phyloP scores from a whole-genome alignment of 2,113 vertebrate genomes.

The Pteruthius melanotis region DNA sequence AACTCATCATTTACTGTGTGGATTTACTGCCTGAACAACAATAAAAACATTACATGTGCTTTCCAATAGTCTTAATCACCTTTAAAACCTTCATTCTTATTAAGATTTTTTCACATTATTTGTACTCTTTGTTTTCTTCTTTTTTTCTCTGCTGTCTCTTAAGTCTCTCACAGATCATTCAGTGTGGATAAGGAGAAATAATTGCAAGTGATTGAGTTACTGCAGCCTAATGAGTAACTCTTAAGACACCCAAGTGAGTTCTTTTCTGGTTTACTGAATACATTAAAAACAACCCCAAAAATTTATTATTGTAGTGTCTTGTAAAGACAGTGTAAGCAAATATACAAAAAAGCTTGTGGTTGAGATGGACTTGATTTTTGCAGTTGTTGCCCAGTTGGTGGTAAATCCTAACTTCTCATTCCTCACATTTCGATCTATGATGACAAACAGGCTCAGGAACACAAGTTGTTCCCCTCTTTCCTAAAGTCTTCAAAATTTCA shows the following conservation, averaged over 20 bases:
- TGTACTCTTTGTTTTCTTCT: neutral
- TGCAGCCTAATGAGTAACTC: neutral
- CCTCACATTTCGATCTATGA: neutral
- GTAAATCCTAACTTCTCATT: neutral
- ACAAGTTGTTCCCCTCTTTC: neutral
- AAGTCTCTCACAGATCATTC: neutral
- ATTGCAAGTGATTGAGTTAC: neutral
- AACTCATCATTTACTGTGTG: neutral
- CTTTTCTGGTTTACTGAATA: neutral
- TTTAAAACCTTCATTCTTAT: neutral
- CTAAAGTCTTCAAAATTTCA: neutral
- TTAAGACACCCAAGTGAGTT: neutral
- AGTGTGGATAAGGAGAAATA: neutral
- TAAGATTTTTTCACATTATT: neutral
- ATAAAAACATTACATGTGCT: rapidly evolving
- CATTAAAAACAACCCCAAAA: neutral
- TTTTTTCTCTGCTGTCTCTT: neutral
- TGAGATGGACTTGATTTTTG: neutral
- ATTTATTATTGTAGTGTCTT: neutral
- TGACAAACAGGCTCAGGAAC: neutral
- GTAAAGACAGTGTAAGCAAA: neutral
- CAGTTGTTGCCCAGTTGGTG: neutral
- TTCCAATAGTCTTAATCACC: neutral
- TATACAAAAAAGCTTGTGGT: neutral
- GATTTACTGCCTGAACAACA: neutral